Percentiles rank a stretch among this genome's conserved stretches.
phyloP scores from a whole-genome alignment of 2,797 vertebrate species.

The Poecilia velifera region DNA sequence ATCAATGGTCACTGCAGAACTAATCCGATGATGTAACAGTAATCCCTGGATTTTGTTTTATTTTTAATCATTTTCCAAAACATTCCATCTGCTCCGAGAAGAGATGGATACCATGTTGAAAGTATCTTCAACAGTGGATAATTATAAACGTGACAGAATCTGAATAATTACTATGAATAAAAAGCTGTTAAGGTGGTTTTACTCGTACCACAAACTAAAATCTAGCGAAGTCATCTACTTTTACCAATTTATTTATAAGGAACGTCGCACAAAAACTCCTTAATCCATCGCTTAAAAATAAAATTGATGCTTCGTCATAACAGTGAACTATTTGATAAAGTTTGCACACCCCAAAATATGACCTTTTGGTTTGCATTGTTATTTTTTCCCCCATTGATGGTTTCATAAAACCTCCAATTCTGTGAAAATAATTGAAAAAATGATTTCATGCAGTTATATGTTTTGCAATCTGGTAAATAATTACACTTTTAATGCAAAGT shows the following conservation, averaged over 20 bases:
- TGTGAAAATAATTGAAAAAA: background rate
- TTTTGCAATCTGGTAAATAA: too few relatives aligned
- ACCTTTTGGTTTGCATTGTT: background rate
- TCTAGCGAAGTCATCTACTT: background rate
- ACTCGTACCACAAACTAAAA: background rate
- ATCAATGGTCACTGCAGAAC: constrained; percentile 46
- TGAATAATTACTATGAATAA: background rate
- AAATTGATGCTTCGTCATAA: background rate
- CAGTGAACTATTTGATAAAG: background rate
- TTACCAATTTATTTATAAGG: background rate
- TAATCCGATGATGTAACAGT: constrained; percentile 29
- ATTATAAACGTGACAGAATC: background rate
- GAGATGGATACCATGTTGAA: background rate
- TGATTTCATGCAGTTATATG: background rate
- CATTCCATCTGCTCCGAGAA: background rate
- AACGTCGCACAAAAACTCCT: background rate
- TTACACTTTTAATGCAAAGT: too few relatives aligned
- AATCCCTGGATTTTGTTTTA: constrained; percentile 23
- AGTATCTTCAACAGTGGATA: background rate
- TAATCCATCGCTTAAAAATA: background rate
- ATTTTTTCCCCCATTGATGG: background rate
- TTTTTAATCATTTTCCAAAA: constrained; percentile 2
- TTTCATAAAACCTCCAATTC: background rate
- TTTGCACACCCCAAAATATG: background rate
- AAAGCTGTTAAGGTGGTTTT: background rate